phyloP scores from a whole-genome alignment of 1,140 invertebrate species.

The Drosophila guanche region DNA sequence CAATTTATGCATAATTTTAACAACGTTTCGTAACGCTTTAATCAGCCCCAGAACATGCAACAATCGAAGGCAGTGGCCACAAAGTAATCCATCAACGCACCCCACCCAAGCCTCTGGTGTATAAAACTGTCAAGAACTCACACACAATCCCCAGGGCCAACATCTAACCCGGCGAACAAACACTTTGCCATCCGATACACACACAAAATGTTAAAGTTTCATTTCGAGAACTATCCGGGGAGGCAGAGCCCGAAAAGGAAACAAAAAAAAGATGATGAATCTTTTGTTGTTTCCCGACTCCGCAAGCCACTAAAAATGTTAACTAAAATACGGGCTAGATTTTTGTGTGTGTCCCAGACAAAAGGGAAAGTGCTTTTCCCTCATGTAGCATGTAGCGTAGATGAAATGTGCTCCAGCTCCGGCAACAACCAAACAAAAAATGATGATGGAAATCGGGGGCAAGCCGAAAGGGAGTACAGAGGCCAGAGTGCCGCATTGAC shows the following conservation, averaged over 20 bases:
- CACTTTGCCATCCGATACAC: slow-evolving; percentile 14
- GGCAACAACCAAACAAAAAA: slow-evolving; percentile 24
- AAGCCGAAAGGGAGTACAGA: slow-evolving; percentile 4
- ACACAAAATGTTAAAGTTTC: slow-evolving; percentile 28
- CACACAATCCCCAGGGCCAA: background rate
- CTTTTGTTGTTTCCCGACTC: slow-evolving; percentile 43
- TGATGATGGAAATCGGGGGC: slow-evolving; percentile 51
- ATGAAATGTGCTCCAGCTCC: slow-evolving; percentile 54
- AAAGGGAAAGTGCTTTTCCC: slow-evolving; percentile 58
- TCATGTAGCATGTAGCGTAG: slow-evolving; percentile 41
- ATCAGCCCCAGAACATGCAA: slow-evolving; percentile 34
- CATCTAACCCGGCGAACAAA: slow-evolving; percentile 19
- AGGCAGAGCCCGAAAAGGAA: slow-evolving; percentile 1
- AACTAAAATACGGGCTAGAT: slow-evolving; percentile 48
- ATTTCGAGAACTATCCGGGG: slow-evolving; percentile 26
- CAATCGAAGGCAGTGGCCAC: slow-evolving; percentile 24
- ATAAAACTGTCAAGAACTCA: slow-evolving; percentile 70
- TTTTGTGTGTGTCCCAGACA: slow-evolving; percentile 37
- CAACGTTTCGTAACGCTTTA: slow-evolving; percentile 50
- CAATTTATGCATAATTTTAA: slow-evolving; percentile 76
- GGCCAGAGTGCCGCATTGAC: slow-evolving; percentile 23
- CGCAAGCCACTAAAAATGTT: slow-evolving; percentile 68
- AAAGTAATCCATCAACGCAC: slow-evolving; percentile 63
- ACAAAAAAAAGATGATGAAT: slow-evolving; percentile 72
- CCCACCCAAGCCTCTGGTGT: slow-evolving; percentile 37